Evolutionary conservation across 2,888 invertebrate species (phyloP), one percentile per base, ranked within the genome.

Genomic region (Diadromus collaris): DNA sequence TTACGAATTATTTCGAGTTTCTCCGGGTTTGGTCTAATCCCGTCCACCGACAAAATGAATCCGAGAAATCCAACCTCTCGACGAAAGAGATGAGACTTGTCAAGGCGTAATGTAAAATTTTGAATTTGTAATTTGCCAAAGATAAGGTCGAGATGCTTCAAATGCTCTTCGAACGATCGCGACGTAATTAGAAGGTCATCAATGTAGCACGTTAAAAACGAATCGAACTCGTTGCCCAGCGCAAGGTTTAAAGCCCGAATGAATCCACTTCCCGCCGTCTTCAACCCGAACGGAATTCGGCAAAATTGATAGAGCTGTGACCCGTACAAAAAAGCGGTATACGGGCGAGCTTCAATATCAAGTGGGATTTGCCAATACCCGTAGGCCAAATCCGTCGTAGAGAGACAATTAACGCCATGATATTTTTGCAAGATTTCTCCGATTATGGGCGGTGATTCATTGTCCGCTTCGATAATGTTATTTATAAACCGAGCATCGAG

Each of bases 401-500:
- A 64, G 21, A 86, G 78, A 27, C 74, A 81, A 41, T 76, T 75
- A 13, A 64, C 60, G 3, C 79, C 80, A 56, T 79, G 68, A 68
- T 81, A 81, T 29, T 61, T 72, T 63, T 82, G 80, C 7, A 84
- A 44, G 6, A 85, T 54, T 65, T 85, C 84, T 19, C 65, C 65
- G n/a, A 83, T 83, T 7, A 80, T 7, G 0, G 84, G 84, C 2
- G 80, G 82, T 13, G 82, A 74, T 58, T 88, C 87, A 5, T 84
- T 79, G 69, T 89, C 87, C 0, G 84, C 77, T 32, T 85, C 81
- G 58, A 89, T 88, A 32, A 80, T 63, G 16, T 78, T 79, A 79
- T 89, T 89, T 2, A 88, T 51, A 61, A 76, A 81, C 7, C 89
- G 56, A 0, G 88, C 88, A 78, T 89, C 88, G 21, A 88, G 73